Evolutionary conservation across 2,797 vertebrate genomes (phyloP).

Genomic region (Coendou prehensilis): DNA sequence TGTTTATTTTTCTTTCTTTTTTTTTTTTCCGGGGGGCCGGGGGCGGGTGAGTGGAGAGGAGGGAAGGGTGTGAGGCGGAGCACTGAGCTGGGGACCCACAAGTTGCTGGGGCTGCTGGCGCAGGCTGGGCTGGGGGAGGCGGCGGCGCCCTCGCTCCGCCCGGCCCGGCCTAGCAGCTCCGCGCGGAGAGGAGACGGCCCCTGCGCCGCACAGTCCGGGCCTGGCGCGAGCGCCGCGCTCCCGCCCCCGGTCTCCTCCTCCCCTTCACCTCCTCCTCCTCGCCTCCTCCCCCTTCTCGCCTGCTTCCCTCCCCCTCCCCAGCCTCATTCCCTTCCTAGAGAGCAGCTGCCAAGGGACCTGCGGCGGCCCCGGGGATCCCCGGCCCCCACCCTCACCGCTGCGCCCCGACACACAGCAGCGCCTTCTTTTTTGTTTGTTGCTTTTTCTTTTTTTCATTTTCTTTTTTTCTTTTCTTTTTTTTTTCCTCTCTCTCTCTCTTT

Average conservation of each 20-base stretch:
- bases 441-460: not conserved
- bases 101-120: conserved; percentile 36
- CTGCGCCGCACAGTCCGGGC: conserved; percentile 80
- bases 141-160: conserved; percentile 66
- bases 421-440: conserved; percentile 46
- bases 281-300: not conserved
- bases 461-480: conserved; percentile 43
- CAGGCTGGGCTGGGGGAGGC: not conserved
- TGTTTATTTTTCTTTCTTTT: not conserved
- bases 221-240: conserved; percentile 80
- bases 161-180: conserved; percentile 88
- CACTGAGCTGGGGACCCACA: conserved; percentile 58
- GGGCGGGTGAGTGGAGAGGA: not conserved
- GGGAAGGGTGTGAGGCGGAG: not conserved
- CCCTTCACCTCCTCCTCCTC: not conserved
- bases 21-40: not conserved
- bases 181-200: conserved; percentile 79
- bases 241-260: conserved; percentile 67
- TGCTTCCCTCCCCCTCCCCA: conserved; percentile 67
- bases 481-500: too few relatives aligned
- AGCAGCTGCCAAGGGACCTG: conserved; percentile 83
- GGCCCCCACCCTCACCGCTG: conserved; percentile 65
- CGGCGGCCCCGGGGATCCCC: conserved; percentile 80
- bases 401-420: conserved; percentile 55
- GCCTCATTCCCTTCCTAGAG: conserved; percentile 82